These are phyloP conservation scores for Hyles lineata DNA, from an alignment of 2,888 invertebrate species.

Conservation along the genomic window DNA sequence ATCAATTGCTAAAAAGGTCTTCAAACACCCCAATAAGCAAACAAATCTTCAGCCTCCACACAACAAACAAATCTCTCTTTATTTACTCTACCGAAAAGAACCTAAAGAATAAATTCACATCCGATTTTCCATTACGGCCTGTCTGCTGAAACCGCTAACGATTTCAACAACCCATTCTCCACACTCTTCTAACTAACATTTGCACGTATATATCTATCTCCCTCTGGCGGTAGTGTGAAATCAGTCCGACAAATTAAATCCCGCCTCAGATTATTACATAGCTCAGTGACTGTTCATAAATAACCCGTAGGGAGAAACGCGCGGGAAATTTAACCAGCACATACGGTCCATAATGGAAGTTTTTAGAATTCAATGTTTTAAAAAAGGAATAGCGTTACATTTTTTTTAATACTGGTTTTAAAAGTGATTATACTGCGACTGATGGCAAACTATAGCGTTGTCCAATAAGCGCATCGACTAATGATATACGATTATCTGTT, in stretches of 20 bases:
- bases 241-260: constrained; percentile 90
- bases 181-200: constrained; percentile 45
- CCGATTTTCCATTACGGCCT: constrained; percentile 69
- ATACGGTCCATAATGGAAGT: constrained; percentile 47
- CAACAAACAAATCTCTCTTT: constrained; percentile 56
- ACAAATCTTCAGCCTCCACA: constrained; percentile 35
- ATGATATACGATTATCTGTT: too few species aligned
- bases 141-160: constrained; percentile 72
- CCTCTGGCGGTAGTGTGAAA: constrained; percentile 84
- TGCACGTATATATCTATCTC: constrained; percentile 46
- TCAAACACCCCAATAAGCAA: neutral
- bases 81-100: constrained; percentile 59
- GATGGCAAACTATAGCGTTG: too few species aligned
- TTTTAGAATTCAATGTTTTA: constrained; percentile 8
- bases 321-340: constrained; percentile 55
- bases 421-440: too few species aligned
- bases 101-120: constrained; percentile 48
- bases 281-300: constrained; percentile 89
- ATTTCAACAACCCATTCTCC: constrained; percentile 51
- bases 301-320: constrained; percentile 74
- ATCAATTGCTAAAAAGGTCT: neutral
- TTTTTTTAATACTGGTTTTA: neutral
- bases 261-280: constrained; percentile 89
- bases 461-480: too few species aligned
- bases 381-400: neutral